Conservation (phyloP, 2,113 vertebrate species). For the Nannospalax galili region DNA sequence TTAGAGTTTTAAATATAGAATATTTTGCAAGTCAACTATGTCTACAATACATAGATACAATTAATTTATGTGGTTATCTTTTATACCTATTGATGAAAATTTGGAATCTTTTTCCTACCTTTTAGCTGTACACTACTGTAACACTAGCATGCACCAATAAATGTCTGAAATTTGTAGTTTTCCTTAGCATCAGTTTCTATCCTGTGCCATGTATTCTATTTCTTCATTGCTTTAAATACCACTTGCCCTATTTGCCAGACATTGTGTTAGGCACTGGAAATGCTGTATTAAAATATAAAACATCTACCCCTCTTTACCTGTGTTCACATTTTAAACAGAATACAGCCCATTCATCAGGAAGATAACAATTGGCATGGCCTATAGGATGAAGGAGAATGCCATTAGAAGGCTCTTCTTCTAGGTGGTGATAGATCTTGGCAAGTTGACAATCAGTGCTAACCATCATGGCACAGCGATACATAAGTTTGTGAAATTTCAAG, state of each 20-base stretch:
- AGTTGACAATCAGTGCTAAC: background rate
- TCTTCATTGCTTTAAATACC: background rate
- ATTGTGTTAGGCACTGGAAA: background rate
- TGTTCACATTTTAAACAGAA: background rate
- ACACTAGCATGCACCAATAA: background rate
- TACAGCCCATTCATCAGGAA: background rate
- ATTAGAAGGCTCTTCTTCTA: background rate
- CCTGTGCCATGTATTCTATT: background rate
- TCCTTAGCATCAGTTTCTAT: background rate
- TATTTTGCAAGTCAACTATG: background rate
- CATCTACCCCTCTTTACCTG: background rate
- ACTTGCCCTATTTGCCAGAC: background rate
- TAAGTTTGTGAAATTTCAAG: background rate
- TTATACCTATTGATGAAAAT: background rate
- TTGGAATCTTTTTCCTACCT: background rate
- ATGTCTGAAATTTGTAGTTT: constrained; percentile 3
- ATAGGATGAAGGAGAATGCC: background rate
- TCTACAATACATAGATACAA: background rate
- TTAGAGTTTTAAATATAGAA: background rate
- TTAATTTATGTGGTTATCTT: background rate
- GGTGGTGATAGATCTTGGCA: background rate
- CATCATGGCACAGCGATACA: background rate
- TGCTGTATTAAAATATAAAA: background rate
- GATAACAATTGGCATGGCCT: background rate
- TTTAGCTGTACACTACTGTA: background rate